phyloP scores from a whole-genome alignment of 2,888 invertebrate species.

The Synanthedon andrenaeformis region DNA sequence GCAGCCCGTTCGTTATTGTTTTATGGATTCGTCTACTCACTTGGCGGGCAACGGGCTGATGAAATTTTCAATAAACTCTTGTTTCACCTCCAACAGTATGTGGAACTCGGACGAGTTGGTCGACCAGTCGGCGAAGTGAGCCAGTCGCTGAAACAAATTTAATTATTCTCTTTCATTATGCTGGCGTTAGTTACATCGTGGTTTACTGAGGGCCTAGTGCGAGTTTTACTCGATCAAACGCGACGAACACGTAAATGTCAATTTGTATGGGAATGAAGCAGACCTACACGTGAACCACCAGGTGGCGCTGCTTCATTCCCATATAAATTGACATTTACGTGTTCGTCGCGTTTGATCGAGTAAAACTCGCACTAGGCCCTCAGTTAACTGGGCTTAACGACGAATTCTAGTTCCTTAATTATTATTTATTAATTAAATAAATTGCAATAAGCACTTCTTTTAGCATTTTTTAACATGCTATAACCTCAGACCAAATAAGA shows the following conservation, averaged over 20 bases:
- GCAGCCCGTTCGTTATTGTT: slow-evolving; percentile 6
- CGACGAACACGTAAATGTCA: too few relatives aligned
- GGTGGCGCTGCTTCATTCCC: too few relatives aligned
- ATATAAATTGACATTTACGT: too few relatives aligned
- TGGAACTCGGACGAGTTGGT: slow-evolving; percentile 79
- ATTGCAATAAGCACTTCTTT: too few relatives aligned
- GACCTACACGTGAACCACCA: too few relatives aligned
- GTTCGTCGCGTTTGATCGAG: too few relatives aligned
- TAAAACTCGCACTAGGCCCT: too few relatives aligned
- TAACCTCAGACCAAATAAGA: too few relatives aligned
- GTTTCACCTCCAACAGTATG: slow-evolving; percentile 77
- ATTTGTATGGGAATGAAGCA: too few relatives aligned
- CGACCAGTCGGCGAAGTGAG: slow-evolving; percentile 83
- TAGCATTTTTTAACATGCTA: too few relatives aligned
- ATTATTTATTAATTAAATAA: neutral
- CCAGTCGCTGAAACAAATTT: slow-evolving; percentile 65
- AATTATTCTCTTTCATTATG: slow-evolving; percentile 29
- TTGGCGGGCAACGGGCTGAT: slow-evolving; percentile 68
- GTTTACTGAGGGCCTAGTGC: too few relatives aligned
- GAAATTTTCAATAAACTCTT: slow-evolving; percentile 78
- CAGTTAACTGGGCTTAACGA: slow-evolving; percentile 10
- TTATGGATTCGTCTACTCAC: slow-evolving; percentile 45
- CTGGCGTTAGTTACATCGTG: slow-evolving; percentile 13
- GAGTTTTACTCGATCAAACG: too few relatives aligned
- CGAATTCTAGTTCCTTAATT: neutral